Percentiles rank a stretch among this genome's conserved stretches.
These are phyloP conservation scores for Mastomys natalensis DNA, from an alignment of 2,113 vertebrate species.

Conservation along the genomic window DNA sequence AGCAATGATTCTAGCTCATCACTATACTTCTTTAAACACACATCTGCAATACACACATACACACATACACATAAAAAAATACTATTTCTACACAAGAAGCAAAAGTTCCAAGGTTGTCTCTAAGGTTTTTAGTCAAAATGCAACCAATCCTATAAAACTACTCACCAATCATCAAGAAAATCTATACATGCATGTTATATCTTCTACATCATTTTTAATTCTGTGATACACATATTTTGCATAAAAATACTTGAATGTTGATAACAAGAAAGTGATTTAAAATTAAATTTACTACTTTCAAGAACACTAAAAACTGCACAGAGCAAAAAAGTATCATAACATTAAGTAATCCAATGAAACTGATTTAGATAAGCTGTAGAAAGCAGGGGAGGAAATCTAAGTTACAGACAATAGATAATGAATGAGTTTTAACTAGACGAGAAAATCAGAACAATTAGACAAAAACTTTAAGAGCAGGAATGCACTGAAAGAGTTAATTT, in stretches of 20 bases:
- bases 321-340: not conserved
- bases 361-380: constrained; percentile 17
- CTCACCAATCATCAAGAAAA: constrained; percentile 57
- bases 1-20: constrained; percentile 36
- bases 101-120: constrained; percentile 80
- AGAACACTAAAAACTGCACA: constrained; percentile 2
- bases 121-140: constrained; percentile 87
- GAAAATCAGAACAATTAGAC: not conserved
- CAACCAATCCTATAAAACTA: constrained; percentile 89
- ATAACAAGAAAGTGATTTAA: not conserved
- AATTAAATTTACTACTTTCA: constrained; percentile 51
- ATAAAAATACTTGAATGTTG: not conserved
- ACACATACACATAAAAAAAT: not conserved
- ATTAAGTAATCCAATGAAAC: not conserved
- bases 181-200: not conserved
- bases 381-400: not conserved
- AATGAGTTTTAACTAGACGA: not conserved
- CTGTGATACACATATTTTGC: not conserved
- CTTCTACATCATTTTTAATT: not conserved
- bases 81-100: constrained; percentile 73
- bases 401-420: constrained; percentile 15
- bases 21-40: constrained; percentile 56
- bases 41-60: not conserved
- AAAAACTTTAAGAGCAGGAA: not conserved
- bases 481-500: constrained; percentile 77